Evolutionary conservation across 2,113 vertebrate species (phyloP), one percentile per base, ranked within the genome.

Genomic region (Larimichthys polyactis): DNA sequence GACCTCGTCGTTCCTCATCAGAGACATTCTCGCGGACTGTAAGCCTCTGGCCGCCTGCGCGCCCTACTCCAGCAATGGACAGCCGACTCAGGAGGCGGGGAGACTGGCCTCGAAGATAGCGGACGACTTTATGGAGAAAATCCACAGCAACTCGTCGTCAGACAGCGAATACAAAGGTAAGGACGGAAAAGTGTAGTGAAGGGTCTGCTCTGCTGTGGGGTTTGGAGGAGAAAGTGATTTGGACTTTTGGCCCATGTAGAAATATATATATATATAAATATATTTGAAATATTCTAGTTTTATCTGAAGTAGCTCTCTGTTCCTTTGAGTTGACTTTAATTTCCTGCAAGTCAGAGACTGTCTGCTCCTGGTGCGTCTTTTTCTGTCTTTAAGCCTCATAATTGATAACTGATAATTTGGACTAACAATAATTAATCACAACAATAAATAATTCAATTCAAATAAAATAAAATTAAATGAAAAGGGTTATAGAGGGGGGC

Each of bases 151-250:
- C 76, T 95, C 96, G 1, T 97, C 97, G 0, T 99, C 97, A 15
- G 98, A 99, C 87, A 97, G 97, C 3, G 97, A 99, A 88, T 99
- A 99, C 62, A 99, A 99, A 99, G 98, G 98, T 99, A 96, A 96
- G 76, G 5, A 12, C 1, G 10, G 36, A 17, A 17, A 27, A 4
- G 2, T 3, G 24, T 9, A 22, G 46, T 9, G 58, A 4, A 44
- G 11, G 36, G 14, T 24, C 16, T 51, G 71, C 5, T 75, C 60
- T 44, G 60, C 71, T 51, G 4, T n/a, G 29, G 52, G 57, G 64
- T 55, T 1, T 54, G 14, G 40, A 73, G 43, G 22, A 14, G 46
- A 60, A 29, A 40, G 12, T 71, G 48, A 27, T 65, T 12, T 60
- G 29, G 51, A 8, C 24, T 58, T 51, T 12, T 77, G 65, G 24